These are phyloP conservation scores for Globicephala melas DNA, from an alignment of 2,113 vertebrate species.

Conservation along the genomic window DNA sequence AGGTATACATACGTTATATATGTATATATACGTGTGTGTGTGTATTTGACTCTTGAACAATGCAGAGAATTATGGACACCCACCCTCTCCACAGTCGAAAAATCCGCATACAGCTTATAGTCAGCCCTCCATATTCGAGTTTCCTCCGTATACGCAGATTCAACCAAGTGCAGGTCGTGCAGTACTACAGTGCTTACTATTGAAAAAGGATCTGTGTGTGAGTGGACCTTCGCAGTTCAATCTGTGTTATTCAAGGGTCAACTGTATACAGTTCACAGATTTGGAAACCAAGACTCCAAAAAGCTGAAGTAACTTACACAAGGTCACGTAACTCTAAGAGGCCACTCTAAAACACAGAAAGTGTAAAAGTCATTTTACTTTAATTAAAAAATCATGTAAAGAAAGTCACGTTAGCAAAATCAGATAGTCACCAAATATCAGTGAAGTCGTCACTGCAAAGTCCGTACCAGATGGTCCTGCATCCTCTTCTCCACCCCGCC, in stretches of 20 bases:
- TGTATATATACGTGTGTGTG: background rate
- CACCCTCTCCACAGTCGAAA: background rate
- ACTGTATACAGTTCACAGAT: background rate
- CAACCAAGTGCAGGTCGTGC: background rate
- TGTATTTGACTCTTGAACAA: background rate
- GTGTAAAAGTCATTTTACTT: constrained; percentile 52
- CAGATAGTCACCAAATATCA: background rate
- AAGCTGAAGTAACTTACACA: background rate
- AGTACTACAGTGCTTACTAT: background rate
- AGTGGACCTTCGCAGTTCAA: background rate
- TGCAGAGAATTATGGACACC: background rate
- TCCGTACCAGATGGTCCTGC: background rate
- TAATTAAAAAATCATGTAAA: constrained; percentile 47
- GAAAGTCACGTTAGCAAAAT: background rate
- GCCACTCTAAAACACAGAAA: background rate
- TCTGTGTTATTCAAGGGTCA: background rate
- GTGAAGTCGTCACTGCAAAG: background rate
- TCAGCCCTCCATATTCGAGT: background rate
- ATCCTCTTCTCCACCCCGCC: background rate
- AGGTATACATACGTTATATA: background rate
- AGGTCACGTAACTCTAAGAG: background rate
- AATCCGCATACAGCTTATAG: background rate
- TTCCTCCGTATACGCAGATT: background rate
- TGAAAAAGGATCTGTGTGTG: background rate
- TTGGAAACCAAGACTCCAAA: background rate